phyloP scores from a whole-genome alignment of 2,888 invertebrate species.

The Drosophila maculinotata region DNA sequence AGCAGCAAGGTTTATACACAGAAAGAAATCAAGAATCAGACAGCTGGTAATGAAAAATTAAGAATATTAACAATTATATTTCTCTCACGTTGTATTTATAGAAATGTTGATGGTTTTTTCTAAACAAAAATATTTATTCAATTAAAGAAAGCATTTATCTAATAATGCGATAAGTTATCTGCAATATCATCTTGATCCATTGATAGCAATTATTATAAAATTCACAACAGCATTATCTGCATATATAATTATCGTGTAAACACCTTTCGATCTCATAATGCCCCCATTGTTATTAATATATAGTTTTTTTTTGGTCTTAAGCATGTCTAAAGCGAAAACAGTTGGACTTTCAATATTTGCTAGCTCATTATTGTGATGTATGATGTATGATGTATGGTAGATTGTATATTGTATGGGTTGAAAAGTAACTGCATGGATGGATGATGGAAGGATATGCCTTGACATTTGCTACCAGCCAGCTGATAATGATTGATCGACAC shows the following conservation, averaged over 20 bases:
- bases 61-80: neutral
- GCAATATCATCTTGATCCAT: constrained; percentile 1
- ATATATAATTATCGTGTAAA: constrained; percentile 33
- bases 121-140: too few relatives aligned
- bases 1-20: constrained; percentile 26
- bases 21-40: neutral
- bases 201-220: too few relatives aligned
- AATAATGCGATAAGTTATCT: too few relatives aligned
- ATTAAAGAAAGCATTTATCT: too few relatives aligned
- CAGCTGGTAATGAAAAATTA: neutral
- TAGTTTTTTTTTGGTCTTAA: constrained; percentile 7
- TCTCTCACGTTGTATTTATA: too few relatives aligned
- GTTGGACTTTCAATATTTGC: constrained; percentile 43
- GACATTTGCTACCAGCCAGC: constrained; percentile 64
- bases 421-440: constrained; percentile 35
- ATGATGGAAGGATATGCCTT: constrained; percentile 68
- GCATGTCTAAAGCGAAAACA: constrained; percentile 32
- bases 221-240: constrained; percentile 9
- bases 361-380: constrained; percentile 47
- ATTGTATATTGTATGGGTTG: constrained; percentile 43
- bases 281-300: constrained; percentile 35
- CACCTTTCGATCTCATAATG: constrained; percentile 25
- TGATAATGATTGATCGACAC: constrained; percentile 66
- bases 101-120: too few relatives aligned
- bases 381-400: constrained; percentile 27